Base-by-base conservation (phyloP, 1,140 invertebrate species). In the Tetramorium simillimum region DNA sequence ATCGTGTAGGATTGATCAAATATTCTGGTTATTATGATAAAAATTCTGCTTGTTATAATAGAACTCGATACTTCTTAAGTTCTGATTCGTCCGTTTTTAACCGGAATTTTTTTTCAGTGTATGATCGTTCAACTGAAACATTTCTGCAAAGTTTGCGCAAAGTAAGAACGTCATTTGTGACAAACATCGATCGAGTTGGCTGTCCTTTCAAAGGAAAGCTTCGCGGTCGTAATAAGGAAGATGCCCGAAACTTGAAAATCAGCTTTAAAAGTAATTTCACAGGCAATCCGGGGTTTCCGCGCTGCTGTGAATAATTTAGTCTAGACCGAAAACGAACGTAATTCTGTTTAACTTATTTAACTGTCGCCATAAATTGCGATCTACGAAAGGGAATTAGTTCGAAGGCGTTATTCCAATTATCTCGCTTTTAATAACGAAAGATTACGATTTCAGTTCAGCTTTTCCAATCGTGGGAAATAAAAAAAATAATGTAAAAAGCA, bases 271-370 rank as follows among this genome's bases (percentile, higher is more conserved):
- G n/a, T 80, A 37, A 80, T 80, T 51, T 46, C 21, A 3, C 21
- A 78, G 43, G 28, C 43, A 65, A 65, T 65, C 60, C 60, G 43
- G 3, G 1, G 3, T 37, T 37, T 43, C 9, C 24, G 12, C 24
- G 18, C 40, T 63, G 16, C 43, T 16, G 5, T 65, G 43, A 51
- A 51, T 80, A 80, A 80, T 80, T 67, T 51, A 51, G 43, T 80
- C n/a, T 65, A 78, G 28, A 65, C 24, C 28, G 43, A 65, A 33
- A 7, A 78, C 18, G 37, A 67, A 51, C 18, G n/a, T 51, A 37
- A 80, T 80, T 80, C 67, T 51, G 51, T 80, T 80, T 80, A 78
- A 78, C 76, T 67, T 60, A 76, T 60, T 76, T 63, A 33, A 63
- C 21, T 33, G 58, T 63, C 21, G 43, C 24, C 9, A 18, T n/a